Conservation (phyloP, 2,888 invertebrate species). For the Pasiphila rectangulata region DNA sequence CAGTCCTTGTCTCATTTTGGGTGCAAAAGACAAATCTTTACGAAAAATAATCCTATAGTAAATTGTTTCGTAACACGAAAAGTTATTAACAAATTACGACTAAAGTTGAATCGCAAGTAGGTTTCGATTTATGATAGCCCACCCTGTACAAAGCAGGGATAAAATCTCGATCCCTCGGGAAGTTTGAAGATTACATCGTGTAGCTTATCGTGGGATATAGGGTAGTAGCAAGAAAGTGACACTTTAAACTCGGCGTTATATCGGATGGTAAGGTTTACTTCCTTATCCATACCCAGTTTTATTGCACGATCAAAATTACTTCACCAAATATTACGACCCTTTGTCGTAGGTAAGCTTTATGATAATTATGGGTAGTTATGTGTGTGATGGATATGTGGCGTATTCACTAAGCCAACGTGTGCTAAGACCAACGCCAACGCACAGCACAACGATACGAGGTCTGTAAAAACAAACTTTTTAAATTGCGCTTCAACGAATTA, state of each 20-base stretch:
- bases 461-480: too few species aligned
- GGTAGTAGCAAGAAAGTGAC: conserved; percentile 21
- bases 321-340: conserved; percentile 5
- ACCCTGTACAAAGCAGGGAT: conserved; percentile 17
- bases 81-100: neutral
- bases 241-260: conserved; percentile 20
- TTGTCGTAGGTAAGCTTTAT: neutral
- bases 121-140: conserved; percentile 1
- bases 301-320: conserved; percentile 14
- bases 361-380: neutral
- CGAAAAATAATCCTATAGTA: too few species aligned
- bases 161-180: conserved; percentile 20
- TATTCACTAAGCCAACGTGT: too few species aligned
- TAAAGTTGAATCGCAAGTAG: neutral
- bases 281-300: conserved; percentile 6
- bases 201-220: conserved; percentile 24
- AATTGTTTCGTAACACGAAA: neutral
- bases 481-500: too few species aligned
- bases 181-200: conserved; percentile 22
- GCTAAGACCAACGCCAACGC: too few species aligned
- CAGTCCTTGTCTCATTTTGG: too few species aligned
- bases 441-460: too few species aligned
- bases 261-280: conserved; percentile 18
- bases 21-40: too few species aligned
- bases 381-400: neutral